Percentiles rank a stretch among this genome's conserved stretches.
Conservation (phyloP, 2,797 vertebrate genomes). For the Tarsius wallacei region DNA sequence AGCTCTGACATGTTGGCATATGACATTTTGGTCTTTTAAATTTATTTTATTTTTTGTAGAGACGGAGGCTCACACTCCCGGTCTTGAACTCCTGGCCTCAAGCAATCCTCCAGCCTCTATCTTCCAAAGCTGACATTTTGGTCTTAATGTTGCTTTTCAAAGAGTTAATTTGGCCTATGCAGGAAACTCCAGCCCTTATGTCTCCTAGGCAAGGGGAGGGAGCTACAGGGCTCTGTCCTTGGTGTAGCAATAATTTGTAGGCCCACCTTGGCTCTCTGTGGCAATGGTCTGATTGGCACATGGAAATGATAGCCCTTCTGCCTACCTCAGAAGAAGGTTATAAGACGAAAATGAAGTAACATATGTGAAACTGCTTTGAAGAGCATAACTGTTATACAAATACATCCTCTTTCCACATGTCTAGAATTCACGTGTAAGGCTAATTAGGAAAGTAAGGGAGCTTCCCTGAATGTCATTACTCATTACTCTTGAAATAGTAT, state of each 20-base stretch:
- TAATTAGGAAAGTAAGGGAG: slow-evolving; percentile 62
- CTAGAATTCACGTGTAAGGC: slow-evolving; percentile 36
- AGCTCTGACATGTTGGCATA: not conserved
- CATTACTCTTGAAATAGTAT: slow-evolving; percentile 51
- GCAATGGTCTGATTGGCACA: not conserved
- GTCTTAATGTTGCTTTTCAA: slow-evolving; percentile 20
- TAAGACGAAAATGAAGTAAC: slow-evolving; percentile 44
- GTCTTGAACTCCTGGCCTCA: too few species aligned
- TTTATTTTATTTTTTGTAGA: too few species aligned
- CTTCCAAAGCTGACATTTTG: not conserved
- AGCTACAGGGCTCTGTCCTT: not conserved
- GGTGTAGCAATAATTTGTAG: slow-evolving; percentile 15
- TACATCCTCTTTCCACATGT: slow-evolving; percentile 13
- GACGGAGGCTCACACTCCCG: too few species aligned
- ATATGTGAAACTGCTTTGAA: slow-evolving; percentile 52
- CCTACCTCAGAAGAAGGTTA: slow-evolving; percentile 5
- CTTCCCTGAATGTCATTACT: slow-evolving; percentile 57
- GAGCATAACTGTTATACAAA: slow-evolving; percentile 30
- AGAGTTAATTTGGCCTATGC: not conserved
- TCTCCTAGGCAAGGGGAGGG: not conserved
- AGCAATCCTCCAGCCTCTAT: too few species aligned
- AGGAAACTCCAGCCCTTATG: not conserved
- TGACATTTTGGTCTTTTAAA: not conserved
- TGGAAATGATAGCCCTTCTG: not conserved
- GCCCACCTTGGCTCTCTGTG: not conserved